These are phyloP conservation scores for Labroides dimidiatus DNA, from an alignment of 2,797 vertebrate species.

Conservation along the genomic window DNA sequence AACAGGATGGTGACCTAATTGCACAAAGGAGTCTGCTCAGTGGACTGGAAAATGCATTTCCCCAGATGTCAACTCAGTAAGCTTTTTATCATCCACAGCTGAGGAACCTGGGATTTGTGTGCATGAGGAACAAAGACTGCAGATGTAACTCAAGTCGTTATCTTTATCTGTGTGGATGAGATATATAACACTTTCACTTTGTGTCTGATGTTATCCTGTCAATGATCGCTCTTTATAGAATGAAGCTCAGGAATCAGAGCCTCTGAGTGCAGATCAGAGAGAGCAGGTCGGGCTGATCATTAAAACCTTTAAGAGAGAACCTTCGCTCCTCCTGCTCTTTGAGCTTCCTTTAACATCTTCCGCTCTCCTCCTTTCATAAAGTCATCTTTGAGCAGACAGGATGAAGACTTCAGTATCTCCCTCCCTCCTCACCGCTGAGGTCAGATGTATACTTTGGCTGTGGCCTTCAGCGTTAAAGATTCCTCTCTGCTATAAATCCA, in stretches of 20 bases:
- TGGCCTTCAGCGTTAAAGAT: slow-evolving; percentile 48
- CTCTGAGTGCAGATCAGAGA: not conserved
- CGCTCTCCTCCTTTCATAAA: not conserved
- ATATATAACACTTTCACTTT: slow-evolving; percentile 1
- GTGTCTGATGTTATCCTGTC: not conserved
- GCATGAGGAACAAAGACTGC: slow-evolving; percentile 30
- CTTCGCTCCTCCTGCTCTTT: not conserved
- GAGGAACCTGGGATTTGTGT: slow-evolving; percentile 14
- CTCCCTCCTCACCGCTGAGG: slow-evolving; percentile 37
- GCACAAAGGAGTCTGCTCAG: too few relatives aligned
- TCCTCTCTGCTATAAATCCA: slow-evolving; percentile 70
- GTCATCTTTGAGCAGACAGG: slow-evolving; percentile 18
- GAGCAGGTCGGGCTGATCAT: not conserved
- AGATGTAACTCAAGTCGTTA: slow-evolving; percentile 18
- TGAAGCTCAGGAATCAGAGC: slow-evolving; percentile 1
- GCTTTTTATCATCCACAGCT: slow-evolving; percentile 4
- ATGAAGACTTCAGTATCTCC: slow-evolving; percentile 33
- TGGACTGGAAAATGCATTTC: not conserved
- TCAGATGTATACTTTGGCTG: slow-evolving; percentile 68
- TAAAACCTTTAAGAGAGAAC: not conserved
- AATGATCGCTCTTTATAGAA: slow-evolving; percentile 7
- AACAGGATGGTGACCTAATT: too few relatives aligned
- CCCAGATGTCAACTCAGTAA: not conserved
- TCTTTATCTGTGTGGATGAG: slow-evolving; percentile 33
- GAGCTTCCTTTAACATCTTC: not conserved